Percentiles rank a stretch among this genome's conserved stretches.
phyloP scores from a whole-genome alignment of 2,888 invertebrate genomes.

The Leptinotarsa rubiginosa region DNA sequence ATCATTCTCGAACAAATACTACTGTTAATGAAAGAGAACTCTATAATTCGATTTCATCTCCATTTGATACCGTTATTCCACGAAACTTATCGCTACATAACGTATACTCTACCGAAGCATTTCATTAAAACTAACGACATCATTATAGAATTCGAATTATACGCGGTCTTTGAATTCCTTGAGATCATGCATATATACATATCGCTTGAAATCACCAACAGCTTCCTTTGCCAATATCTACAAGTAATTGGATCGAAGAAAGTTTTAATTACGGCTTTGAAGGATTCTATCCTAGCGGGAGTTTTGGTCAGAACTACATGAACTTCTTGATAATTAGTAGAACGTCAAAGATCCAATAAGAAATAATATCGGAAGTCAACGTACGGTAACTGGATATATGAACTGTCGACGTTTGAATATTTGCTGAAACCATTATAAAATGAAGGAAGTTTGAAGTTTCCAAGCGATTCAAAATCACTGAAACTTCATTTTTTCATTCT shows the following conservation, averaged over 20 bases:
- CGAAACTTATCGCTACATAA: not conserved
- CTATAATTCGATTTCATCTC: too few species aligned
- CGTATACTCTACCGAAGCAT: not conserved
- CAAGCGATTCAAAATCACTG: too few species aligned
- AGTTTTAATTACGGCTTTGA: constrained; percentile 34
- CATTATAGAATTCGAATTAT: not conserved
- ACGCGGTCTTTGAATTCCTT: not conserved
- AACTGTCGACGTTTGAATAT: too few species aligned
- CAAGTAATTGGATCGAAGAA: constrained; percentile 35
- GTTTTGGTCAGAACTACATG: constrained; percentile 4
- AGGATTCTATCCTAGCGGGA: constrained; percentile 10
- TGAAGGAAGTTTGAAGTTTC: too few species aligned
- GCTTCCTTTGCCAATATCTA: constrained; percentile 32
- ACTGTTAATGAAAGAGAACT: too few species aligned
- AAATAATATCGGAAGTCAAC: too few species aligned
- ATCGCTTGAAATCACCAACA: constrained; percentile 25
- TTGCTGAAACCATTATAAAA: too few species aligned
- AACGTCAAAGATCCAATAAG: too few species aligned
- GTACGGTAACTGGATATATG: too few species aligned
- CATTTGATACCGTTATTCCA: not conserved
- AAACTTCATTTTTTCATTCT: too few species aligned
- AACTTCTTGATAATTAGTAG: not conserved
- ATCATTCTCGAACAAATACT: too few species aligned
- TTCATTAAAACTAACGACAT: not conserved
- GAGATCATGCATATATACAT: not conserved